Evolutionary conservation across 2,113 vertebrate species (phyloP).

Genomic region (Aplodontia rufa): DNA sequence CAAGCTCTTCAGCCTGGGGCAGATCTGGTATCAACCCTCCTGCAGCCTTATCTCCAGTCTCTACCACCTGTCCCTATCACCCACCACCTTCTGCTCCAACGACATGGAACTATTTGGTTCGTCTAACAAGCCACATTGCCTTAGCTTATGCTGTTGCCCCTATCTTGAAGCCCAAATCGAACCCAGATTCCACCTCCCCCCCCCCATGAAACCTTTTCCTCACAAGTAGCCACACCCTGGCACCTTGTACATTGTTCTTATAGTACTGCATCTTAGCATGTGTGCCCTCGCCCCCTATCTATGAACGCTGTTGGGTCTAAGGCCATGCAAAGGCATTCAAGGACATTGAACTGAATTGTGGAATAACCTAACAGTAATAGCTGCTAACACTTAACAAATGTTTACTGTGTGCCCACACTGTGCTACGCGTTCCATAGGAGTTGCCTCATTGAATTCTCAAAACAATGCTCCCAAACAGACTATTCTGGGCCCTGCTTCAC

Average conservation of each 20-base stretch:
- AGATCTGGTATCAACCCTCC: background rate
- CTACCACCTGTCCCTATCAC: background rate
- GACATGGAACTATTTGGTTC: background rate
- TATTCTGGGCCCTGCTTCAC: background rate
- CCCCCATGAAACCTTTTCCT: background rate
- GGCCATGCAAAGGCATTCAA: constrained; percentile 24
- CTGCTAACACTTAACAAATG: constrained; percentile 31
- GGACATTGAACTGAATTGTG: constrained; percentile 3
- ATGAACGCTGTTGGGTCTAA: background rate
- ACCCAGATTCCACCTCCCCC: background rate
- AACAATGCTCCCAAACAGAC: background rate
- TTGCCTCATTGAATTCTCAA: constrained; percentile 34
- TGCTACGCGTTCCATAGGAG: background rate
- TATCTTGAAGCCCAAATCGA: constrained; percentile 4
- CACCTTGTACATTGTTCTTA: background rate
- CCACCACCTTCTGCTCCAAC: background rate
- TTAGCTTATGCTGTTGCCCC: background rate
- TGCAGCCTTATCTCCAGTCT: background rate
- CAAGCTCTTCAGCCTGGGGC: background rate
- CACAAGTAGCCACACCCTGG: background rate
- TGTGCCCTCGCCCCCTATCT: background rate
- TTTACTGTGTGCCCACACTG: background rate
- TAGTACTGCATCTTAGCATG: background rate
- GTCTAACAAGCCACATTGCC: background rate
- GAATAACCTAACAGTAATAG: constrained; percentile 19